Evolutionary conservation across 2,888 invertebrate genomes (phyloP).

Genomic region (Lasioglossum figueresi): DNA sequence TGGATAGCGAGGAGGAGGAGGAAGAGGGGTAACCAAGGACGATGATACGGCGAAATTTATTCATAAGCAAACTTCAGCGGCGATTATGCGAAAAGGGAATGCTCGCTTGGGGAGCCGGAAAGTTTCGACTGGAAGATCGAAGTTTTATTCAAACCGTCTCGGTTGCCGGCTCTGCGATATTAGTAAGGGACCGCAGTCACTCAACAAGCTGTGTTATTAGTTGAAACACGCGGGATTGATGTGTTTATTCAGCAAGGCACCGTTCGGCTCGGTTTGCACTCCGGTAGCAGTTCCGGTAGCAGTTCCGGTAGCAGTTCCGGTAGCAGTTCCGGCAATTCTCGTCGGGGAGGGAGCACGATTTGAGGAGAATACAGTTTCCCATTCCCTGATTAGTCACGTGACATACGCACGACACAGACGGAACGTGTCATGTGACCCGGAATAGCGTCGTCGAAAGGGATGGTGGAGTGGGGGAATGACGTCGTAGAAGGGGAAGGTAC

Average conservation of each 20-base stretch:
- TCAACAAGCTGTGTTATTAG: slow-evolving; percentile 26
- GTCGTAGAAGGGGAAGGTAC: no score
- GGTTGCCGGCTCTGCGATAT: slow-evolving; percentile 14
- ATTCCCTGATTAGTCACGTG: no score
- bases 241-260: slow-evolving; percentile 6
- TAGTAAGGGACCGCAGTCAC: slow-evolving; percentile 10
- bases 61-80: slow-evolving; percentile 74
- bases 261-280: neutral
- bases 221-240: slow-evolving; percentile 28
- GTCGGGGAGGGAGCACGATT: no score
- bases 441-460: no score
- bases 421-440: no score
- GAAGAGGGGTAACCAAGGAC: slow-evolving; percentile 37
- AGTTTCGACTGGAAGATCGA: slow-evolving; percentile 51
- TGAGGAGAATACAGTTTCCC: no score
- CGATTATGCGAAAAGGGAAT: slow-evolving; percentile 56
- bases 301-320: neutral
- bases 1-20: neutral
- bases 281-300: neutral
- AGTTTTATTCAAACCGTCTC: slow-evolving; percentile 50
- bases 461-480: no score
- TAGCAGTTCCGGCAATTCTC: neutral
- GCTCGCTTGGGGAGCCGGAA: slow-evolving; percentile 40
- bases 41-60: slow-evolving; percentile 75
- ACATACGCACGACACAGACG: no score